phyloP scores from a whole-genome alignment of 2,797 vertebrate species.

The Etheostoma nigrum region DNA sequence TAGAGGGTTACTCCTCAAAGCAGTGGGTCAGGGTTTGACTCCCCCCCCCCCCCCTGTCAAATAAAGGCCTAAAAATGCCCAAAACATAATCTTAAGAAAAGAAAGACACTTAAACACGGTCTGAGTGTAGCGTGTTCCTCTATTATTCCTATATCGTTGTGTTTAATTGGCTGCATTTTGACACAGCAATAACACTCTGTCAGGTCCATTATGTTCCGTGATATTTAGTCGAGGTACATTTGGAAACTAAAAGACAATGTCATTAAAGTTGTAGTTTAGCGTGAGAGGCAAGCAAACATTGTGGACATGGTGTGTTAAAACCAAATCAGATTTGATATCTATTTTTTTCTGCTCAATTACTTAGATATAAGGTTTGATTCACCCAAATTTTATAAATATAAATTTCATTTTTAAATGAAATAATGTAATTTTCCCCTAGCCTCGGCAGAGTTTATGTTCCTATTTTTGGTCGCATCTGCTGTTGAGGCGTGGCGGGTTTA shows the following conservation, averaged over 20 bases:
- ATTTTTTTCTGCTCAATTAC: not conserved
- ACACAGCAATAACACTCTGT: constrained; percentile 19
- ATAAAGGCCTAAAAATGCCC: no score
- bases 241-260: constrained; percentile 1
- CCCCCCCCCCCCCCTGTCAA: no score
- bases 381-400: not conserved
- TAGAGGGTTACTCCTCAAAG: no score
- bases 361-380: not conserved
- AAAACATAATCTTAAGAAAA: no score
- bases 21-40: no score
- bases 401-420: no score
- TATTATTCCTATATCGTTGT: constrained; percentile 9
- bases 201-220: constrained; percentile 17
- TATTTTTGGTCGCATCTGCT: not conserved
- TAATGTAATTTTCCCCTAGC: not conserved
- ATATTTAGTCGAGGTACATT: constrained; percentile 21
- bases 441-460: not conserved
- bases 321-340: not conserved
- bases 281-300: not conserved
- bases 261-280: not conserved
- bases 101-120: constrained; percentile 1
- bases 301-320: not conserved
- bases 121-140: not conserved
- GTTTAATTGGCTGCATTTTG: constrained; percentile 36
- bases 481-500: not conserved